Base-by-base conservation (phyloP, 2,113 vertebrate genomes). In the zebrafish (Danio rerio) region DNA sequence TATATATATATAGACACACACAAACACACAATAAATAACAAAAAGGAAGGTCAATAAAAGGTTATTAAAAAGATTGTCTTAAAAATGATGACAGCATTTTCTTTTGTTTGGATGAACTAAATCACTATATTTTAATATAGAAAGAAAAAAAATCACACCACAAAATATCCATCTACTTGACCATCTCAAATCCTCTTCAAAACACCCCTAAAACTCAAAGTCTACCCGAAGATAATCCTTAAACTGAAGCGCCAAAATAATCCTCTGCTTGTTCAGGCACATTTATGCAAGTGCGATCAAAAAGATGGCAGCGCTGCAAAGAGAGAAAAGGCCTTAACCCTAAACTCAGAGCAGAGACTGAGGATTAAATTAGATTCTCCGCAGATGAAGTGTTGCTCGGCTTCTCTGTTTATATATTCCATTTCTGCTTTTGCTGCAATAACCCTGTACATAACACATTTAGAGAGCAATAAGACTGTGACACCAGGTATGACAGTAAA, bases 401-500 rank as follows among this genome's bases (percentile, higher is more conserved):
- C 16, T 18, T 61, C 50, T 69, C 16, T 83, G 13, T 50, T 66
- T 52, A 58, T n/a, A 52, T 65, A 49, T 18, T 20, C 0, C n/a
- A 40, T 31, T 65, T 80, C 59, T 53, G 55, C 65, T 66, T 79
- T 49, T 84, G 20, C 82, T 68, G 77, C 77, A 74, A 66, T 73
- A 77, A 73, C 55, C 21, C 53, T 63, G 58, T 52, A 72, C 21
- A 77, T 80, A 61, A 85, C 75, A 16, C 66, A 85, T 76, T 85
- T 53, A 74, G 76, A 82, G 45, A 69, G 61, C 66, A 78, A 75
- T 80, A 83, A 63, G 16, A 47, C 59, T 56, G 53, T 16, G 77
- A 81, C 55, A 81, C 65, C 40, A 50, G 70, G 50, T 72, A 31
- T 83, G 82, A 78, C 78, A 86, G 85, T 42, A 65, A 85, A 81